phyloP scores from a whole-genome alignment of 2,113 vertebrate genomes.

The Hippolais icterina region DNA sequence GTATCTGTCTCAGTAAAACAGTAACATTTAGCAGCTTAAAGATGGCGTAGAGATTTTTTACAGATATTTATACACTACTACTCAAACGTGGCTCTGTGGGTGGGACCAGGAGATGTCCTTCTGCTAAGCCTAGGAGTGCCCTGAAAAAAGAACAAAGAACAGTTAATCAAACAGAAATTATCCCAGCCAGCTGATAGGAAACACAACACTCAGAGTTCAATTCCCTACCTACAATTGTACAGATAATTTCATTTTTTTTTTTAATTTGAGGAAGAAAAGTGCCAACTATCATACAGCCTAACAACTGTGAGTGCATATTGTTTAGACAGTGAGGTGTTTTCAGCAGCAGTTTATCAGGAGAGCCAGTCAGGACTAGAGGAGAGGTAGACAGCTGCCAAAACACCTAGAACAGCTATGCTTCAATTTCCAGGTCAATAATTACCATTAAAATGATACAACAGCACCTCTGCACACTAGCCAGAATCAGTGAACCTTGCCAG shows the following conservation, averaged over 20 bases:
- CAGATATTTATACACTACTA: conserved; percentile 59
- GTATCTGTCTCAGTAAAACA: conserved; percentile 77
- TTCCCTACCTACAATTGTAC: background rate
- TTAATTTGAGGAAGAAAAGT: background rate
- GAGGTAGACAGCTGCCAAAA: background rate
- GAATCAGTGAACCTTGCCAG: background rate
- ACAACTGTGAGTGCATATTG: background rate
- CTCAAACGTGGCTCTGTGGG: conserved; percentile 86
- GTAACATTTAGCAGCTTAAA: conserved; percentile 79
- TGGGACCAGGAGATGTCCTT: conserved; percentile 89
- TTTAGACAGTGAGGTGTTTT: background rate
- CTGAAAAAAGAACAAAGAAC: conserved; percentile 67
- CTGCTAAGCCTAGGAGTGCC: conserved; percentile 91
- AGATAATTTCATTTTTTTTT: background rate
- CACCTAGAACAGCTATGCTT: background rate
- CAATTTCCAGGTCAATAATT: background rate
- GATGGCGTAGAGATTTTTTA: conserved; percentile 49
- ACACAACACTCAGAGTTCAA: background rate
- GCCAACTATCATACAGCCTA: background rate
- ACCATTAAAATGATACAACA: background rate
- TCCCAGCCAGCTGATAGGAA: background rate
- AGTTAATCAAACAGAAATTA: background rate
- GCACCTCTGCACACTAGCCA: background rate
- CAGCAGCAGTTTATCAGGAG: background rate
- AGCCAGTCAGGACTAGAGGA: background rate